Evolutionary conservation across 53 echinoderm and acorn worm species (phyloP), one percentile per base, ranked within the genome.

Genomic region (Temnopleurus reevesii): DNA sequence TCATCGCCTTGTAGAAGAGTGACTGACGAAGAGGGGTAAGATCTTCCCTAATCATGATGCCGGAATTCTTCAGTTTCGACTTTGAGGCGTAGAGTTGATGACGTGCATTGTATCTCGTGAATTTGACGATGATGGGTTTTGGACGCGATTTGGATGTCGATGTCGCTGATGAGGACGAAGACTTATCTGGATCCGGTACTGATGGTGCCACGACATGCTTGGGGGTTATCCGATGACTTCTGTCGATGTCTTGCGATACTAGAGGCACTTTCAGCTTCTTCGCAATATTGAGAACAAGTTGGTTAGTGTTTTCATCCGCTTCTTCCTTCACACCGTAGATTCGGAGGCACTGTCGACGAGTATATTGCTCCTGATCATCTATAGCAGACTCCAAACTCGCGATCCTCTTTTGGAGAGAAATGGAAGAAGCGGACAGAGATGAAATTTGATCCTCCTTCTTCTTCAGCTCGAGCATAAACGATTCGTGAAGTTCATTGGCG

Each of bases 301-400:
- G 15, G 29, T 88, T 47, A 4, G 89, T 88, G 28, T 88, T 71
- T 25, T 88, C 89, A 34, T 66, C 71, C 7, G 46, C 34, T 29
- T 24, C 49, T 45, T 88, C 51, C 4, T 30, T 46, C 26, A 88
- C 30, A 46, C 89, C 89, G 76, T 71, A 76, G 36, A 66, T 49
- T 4, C 65, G 76, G 13, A 88, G 66, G 51, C 89, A 76, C 19
- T 71, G 49, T 5, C 89, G 46, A 5, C 76, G 89, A 18, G 71
- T 33, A 21, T 88, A 88, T 18, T 88, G 89, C 53, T 88, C 76
- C 4, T 71, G 89, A 2, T 71, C 53, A 10, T 88, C 89, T 8
- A 88, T 29, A 0, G 27, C 5, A 17, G 31, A 29, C 53, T 82
- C 83, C 56, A 82, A 31, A 33, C 4, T 7, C 44, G 26, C 38